Percentiles rank a stretch among this genome's conserved stretches.
Conservation (phyloP, 2,888 invertebrate species). For the Mythimna vitellina region DNA sequence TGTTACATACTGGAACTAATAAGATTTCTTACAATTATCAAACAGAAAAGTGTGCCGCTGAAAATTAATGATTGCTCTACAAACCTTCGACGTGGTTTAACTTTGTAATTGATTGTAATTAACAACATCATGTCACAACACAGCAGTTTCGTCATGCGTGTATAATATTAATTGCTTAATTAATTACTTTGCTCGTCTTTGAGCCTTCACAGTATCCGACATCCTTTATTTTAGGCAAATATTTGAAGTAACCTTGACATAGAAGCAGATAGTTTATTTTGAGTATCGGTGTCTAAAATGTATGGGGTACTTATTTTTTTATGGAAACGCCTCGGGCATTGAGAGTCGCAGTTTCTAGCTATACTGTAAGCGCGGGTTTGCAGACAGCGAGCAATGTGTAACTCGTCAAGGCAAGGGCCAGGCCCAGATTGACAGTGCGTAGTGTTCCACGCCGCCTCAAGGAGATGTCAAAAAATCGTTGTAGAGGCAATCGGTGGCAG, state of each 20-base stretch:
- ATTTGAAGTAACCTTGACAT: constrained; percentile 10
- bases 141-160: constrained; percentile 56
- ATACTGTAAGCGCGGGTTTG: too few relatives aligned
- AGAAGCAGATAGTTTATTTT: neutral
- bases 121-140: constrained; percentile 61
- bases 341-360: too few relatives aligned
- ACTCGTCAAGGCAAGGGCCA: too few relatives aligned
- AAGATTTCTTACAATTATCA: constrained; percentile 22
- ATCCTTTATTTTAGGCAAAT: constrained; percentile 25
- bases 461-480: too few relatives aligned
- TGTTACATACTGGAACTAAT: constrained; percentile 3
- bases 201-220: constrained; percentile 22
- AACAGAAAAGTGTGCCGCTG: constrained; percentile 30
- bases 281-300: neutral
- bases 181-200: constrained; percentile 49
- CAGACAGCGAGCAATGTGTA: too few relatives aligned
- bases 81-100: constrained; percentile 47
- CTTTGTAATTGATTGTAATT: constrained; percentile 65
- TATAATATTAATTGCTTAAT: constrained; percentile 62
- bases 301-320: neutral
- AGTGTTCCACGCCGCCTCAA: too few relatives aligned
- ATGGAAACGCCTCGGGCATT: neutral
- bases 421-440: too few relatives aligned
- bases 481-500: too few relatives aligned
- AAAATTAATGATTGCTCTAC: constrained; percentile 49